These are phyloP conservation scores for Scatophagus argus DNA, from an alignment of 2,113 vertebrate genomes.

Conservation along the genomic window DNA sequence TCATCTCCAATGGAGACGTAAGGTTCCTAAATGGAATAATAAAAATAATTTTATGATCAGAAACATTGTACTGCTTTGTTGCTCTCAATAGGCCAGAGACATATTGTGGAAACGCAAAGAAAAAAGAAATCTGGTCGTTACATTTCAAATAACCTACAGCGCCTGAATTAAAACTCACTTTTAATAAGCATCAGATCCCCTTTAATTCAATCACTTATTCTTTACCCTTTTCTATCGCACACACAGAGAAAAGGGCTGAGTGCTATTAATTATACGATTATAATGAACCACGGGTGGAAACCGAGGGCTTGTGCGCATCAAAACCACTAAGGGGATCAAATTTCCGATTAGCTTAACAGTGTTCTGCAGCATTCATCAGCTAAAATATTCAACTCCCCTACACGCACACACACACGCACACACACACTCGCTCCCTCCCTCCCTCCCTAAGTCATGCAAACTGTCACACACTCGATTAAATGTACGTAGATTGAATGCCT, in stretches of 20 bases:
- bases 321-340: constrained; percentile 70
- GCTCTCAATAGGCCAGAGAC: constrained; percentile 34
- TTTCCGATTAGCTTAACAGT: constrained; percentile 73
- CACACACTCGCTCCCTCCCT: neutral
- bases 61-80: constrained; percentile 31
- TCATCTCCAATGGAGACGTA: neutral
- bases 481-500: neutral
- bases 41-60: constrained; percentile 2
- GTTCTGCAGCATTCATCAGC: constrained; percentile 67
- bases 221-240: constrained; percentile 64
- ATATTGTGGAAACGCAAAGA: constrained; percentile 38
- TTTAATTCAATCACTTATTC: constrained; percentile 81
- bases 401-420: neutral
- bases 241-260: constrained; percentile 72
- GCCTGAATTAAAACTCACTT: constrained; percentile 74
- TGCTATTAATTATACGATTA: constrained; percentile 83
- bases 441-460: constrained; percentile 22
- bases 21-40: neutral
- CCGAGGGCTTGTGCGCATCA: constrained; percentile 67
- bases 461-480: constrained; percentile 37
- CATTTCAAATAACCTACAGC: constrained; percentile 74
- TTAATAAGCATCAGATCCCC: constrained; percentile 78
- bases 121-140: constrained; percentile 69
- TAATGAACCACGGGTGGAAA: constrained; percentile 75
- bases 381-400: constrained; percentile 64